Evolutionary conservation across 2,113 vertebrate genomes (phyloP), one percentile per base, ranked within the genome.

Genomic region (Dasyornis broadbenti): DNA sequence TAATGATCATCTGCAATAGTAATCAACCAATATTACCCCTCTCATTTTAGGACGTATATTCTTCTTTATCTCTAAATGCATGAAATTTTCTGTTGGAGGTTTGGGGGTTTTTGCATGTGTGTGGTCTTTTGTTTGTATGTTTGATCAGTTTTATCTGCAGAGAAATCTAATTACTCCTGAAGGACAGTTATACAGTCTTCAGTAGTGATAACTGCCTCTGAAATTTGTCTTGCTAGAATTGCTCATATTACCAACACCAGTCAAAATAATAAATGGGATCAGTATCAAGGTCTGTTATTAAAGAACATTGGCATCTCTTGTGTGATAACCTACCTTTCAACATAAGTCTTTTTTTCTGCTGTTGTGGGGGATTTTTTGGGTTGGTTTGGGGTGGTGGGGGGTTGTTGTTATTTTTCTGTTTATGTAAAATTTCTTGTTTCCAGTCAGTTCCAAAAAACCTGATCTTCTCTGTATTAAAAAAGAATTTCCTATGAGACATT

Each of bases 361-460:
- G 6, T 50, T 56, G 10, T n/a, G n/a, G n/a, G n/a, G n/a, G n/a
- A n/a, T 45, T 45, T 20, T 45, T 45, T 45, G 19, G 2, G 56
- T 52, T 42, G 4, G 4, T 31, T 57, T n/a, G 19, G 1, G 1
- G 3, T 54, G 2, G 60, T 35, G 15, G 1, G 1, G 4, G 4
- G 13, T 33, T 73, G 15, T 22, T 47, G 4, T 1, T 47, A 5
- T 13, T 60, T 73, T 78, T 59, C 21, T 54, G 3, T 76, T 68
- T 60, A 20, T 40, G 4, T 37, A 15, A n/a, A 54, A 8, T 13
- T 6, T 59, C 35, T 85, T 87, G 11, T 24, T 65, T 6, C 54
- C 77, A 72, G 15, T 40, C 8, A 45, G 20, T 82, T 63, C 23
- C 54, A 68, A 39, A 63, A 80, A 82, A 35, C 11, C 9, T 44